These are phyloP conservation scores for Intoshia linei DNA, from an alignment of 1,140 invertebrate genomes.

Conservation along the genomic window DNA sequence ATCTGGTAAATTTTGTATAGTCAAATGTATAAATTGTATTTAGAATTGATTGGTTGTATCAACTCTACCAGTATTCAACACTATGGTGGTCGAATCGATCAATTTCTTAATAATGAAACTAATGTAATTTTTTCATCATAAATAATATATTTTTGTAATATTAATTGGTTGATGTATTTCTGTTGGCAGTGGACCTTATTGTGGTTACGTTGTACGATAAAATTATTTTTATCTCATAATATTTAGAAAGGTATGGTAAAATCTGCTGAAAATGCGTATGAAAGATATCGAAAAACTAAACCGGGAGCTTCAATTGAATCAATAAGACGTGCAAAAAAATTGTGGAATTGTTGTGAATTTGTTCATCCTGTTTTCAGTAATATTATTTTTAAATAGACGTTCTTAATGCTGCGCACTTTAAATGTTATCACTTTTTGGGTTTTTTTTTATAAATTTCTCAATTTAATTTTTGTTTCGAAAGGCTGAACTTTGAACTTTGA, in stretches of 20 bases:
- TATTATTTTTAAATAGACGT: too few species aligned
- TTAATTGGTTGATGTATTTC: not conserved
- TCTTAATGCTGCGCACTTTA: too few species aligned
- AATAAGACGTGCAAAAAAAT: constrained; percentile 40
- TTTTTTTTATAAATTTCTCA: too few species aligned
- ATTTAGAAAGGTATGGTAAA: constrained; percentile 34
- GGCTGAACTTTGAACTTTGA: too few species aligned
- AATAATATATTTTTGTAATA: not conserved
- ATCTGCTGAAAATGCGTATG: constrained; percentile 51
- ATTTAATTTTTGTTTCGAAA: too few species aligned
- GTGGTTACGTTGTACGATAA: not conserved
- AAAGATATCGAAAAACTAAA: constrained; percentile 50
- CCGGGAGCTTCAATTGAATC: constrained; percentile 54
- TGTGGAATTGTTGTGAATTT: constrained; percentile 8
- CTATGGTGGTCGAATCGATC: not conserved
- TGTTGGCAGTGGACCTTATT: not conserved
- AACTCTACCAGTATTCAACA: too few species aligned
- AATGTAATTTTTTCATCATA: constrained; percentile 1
- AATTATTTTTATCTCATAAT: not conserved
- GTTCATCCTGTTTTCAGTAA: constrained; percentile 30
- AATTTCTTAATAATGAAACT: constrained; percentile 5
- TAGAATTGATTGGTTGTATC: too few species aligned
- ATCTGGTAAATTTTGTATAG: not conserved
- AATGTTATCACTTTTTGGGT: too few species aligned
- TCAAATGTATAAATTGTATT: not conserved